A percentile compares a stretch with the other conserved stretches of the same genome.
Conservation (phyloP, 2,888 invertebrate species). For the Napeogenes inachia region DNA sequence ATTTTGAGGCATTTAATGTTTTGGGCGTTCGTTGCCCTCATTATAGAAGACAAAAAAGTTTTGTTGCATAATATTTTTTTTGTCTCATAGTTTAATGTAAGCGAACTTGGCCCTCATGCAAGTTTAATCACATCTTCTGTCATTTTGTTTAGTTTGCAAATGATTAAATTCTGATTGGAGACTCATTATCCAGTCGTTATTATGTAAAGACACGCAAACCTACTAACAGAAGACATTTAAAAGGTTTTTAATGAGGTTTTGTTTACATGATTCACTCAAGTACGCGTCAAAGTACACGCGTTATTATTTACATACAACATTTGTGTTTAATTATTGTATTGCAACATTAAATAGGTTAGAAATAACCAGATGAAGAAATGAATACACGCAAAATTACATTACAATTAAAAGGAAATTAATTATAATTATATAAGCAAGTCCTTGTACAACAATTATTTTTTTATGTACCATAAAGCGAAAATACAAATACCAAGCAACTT, state of each 20-base stretch:
- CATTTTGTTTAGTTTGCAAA: conserved; percentile 1
- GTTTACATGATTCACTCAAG: not conserved
- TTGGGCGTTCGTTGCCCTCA: conserved; percentile 12
- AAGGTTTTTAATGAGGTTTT: not conserved
- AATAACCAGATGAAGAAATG: conserved; percentile 3
- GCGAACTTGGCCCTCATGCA: conserved; percentile 9
- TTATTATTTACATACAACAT: conserved; percentile 14
- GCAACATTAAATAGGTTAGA: conserved; percentile 6
- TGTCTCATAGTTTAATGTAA: conserved; percentile 5
- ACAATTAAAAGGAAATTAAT: not conserved
- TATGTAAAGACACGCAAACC: conserved; percentile 1
- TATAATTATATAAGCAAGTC: too few species aligned
- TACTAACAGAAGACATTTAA: not conserved
- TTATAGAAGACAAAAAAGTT: not conserved
- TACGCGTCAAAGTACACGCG: conserved; percentile 12
- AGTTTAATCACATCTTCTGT: not conserved
- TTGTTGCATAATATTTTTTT: conserved; percentile 13
- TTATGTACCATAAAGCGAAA: too few species aligned
- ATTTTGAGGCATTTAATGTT: conserved; percentile 9
- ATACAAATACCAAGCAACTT: too few species aligned
- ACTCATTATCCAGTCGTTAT: not conserved
- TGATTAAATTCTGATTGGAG: conserved; percentile 1
- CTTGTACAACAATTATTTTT: too few species aligned
- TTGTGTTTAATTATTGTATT: conserved; percentile 9
- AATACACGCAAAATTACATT: conserved; percentile 10